Conservation (phyloP, 1,140 invertebrate species). For the Caenorhabditis tropicalis region DNA sequence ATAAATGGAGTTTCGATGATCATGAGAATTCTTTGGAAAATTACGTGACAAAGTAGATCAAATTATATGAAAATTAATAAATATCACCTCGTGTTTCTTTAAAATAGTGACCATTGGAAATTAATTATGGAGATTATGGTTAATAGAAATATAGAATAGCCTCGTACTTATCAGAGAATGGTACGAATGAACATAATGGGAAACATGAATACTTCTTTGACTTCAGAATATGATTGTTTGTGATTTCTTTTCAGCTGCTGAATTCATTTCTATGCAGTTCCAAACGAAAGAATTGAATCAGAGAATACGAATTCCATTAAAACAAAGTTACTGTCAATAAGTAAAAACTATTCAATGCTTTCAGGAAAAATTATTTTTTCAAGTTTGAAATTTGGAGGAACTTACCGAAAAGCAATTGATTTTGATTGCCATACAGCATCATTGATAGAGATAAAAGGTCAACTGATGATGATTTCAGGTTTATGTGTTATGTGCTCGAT, state of each 20-base stretch:
- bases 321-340: no score
- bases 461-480: background rate
- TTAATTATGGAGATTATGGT: background rate
- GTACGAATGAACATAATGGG: background rate
- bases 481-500: background rate
- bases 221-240: no score
- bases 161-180: background rate
- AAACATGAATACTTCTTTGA: no score
- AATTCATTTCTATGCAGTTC: no score
- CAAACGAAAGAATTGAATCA: no score
- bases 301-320: no score
- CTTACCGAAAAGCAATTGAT: background rate
- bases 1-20: background rate
- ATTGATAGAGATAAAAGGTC: background rate
- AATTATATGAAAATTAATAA: background rate
- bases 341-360: no score
- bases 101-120: background rate
- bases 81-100: background rate
- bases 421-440: background rate
- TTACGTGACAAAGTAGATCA: background rate
- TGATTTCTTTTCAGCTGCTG: no score
- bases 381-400: background rate
- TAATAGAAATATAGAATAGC: background rate
- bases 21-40: background rate
- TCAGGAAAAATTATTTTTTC: no score